A percentile compares a stretch with the other conserved stretches of the same genome.
These are phyloP conservation scores for Hypotaenidia okinawae DNA, from an alignment of 2,797 vertebrate species.

Conservation along the genomic window DNA sequence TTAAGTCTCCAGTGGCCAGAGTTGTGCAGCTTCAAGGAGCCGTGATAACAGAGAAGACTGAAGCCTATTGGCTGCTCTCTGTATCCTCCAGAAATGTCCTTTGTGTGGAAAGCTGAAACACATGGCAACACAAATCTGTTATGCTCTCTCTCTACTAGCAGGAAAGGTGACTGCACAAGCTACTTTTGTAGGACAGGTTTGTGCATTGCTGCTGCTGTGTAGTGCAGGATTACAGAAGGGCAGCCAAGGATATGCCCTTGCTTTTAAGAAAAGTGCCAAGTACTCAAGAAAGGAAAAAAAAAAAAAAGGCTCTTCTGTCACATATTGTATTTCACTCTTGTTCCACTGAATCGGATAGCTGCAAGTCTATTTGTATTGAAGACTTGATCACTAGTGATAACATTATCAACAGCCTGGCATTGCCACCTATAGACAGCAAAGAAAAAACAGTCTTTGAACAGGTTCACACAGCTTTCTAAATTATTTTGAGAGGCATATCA, in stretches of 20 bases:
- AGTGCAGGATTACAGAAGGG: background rate
- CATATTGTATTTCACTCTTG: conserved; percentile 24
- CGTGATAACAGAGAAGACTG: rapidly evolving
- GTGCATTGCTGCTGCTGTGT: background rate
- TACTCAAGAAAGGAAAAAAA: background rate
- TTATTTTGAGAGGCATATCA: background rate
- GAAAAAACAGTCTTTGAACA: background rate
- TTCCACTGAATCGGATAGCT: background rate
- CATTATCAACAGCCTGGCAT: conserved; percentile 13
- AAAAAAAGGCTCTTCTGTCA: background rate
- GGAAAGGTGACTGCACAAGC: background rate
- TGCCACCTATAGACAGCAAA: conserved; percentile 38
- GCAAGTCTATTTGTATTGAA: background rate
- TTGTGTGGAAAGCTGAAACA: background rate
- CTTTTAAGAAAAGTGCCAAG: background rate
- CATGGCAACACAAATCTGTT: background rate
- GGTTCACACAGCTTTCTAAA: background rate
- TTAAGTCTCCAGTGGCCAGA: background rate
- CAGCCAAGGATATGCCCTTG: conserved; percentile 16
- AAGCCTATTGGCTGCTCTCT: background rate
- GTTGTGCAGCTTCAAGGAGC: background rate
- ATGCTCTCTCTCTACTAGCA: background rate
- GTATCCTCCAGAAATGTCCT: rapidly evolving
- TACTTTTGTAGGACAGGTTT: background rate
- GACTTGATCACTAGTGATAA: conserved; percentile 1